Conservation (phyloP, 2,797 vertebrate species). For the Tamandua tetradactyla region DNA sequence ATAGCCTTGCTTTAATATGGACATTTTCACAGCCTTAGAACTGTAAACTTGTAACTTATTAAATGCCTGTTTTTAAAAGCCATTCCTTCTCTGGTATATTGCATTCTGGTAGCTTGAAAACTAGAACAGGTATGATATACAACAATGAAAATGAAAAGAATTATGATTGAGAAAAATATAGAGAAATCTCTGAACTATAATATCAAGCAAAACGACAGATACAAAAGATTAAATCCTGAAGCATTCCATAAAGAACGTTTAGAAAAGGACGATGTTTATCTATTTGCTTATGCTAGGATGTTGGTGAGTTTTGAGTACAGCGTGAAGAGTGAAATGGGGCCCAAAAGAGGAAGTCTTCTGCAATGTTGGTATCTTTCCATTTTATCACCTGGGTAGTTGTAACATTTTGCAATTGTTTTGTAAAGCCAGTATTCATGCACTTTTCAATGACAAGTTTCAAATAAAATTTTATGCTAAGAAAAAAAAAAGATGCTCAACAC, state of each 20-base stretch:
- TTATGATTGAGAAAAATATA: background rate
- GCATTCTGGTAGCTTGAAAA: too few relatives aligned
- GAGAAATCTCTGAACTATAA: background rate
- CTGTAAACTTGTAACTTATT: too few relatives aligned
- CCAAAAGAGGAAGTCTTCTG: background rate
- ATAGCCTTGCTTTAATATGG: too few relatives aligned
- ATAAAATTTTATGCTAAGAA: background rate
- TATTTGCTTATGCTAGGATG: background rate
- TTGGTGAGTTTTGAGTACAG: background rate
- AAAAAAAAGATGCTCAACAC: background rate
- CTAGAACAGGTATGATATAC: too few relatives aligned
- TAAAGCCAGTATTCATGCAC: background rate
- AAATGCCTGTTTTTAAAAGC: too few relatives aligned
- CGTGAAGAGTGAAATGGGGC: fast-evolving
- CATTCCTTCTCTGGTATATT: too few relatives aligned
- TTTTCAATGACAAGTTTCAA: background rate
- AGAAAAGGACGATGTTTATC: background rate
- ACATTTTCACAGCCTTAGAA: too few relatives aligned
- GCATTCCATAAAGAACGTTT: background rate
- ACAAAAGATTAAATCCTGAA: background rate
- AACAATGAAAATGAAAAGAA: background rate
- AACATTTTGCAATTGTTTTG: too few relatives aligned
- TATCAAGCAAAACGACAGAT: background rate
- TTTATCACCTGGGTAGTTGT: background rate
- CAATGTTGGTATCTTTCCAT: background rate